Percentiles rank a stretch among this genome's conserved stretches.
Conservation (phyloP, 1,140 invertebrate species). For the Pantala flavescens region DNA sequence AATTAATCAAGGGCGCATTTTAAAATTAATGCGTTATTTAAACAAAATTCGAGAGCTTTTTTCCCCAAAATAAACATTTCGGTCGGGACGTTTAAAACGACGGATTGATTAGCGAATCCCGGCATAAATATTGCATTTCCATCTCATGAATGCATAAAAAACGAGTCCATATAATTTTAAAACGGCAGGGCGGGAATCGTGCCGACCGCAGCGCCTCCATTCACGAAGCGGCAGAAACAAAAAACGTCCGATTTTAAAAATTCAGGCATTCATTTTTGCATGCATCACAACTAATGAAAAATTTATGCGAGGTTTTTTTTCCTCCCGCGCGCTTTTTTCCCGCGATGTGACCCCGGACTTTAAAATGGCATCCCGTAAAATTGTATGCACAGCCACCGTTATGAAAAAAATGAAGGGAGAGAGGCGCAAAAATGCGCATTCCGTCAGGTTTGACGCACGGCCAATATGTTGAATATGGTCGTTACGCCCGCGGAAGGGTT, state of each 20-base stretch:
- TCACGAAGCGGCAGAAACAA: neutral
- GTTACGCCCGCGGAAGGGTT: neutral
- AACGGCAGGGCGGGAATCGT: neutral
- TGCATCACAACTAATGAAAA: slow-evolving; percentile 2
- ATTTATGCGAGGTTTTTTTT: neutral
- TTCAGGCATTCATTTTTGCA: neutral
- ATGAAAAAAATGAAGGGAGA: neutral
- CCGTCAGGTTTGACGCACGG: neutral
- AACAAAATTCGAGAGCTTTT: neutral
- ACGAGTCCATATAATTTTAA: slow-evolving; percentile 2
- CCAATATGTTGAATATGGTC: slow-evolving; percentile 9
- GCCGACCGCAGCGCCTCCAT: neutral
- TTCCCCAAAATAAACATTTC: neutral
- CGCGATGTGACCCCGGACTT: neutral
- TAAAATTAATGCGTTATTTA: neutral
- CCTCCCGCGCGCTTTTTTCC: neutral
- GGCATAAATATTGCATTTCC: neutral
- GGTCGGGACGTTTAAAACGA: neutral
- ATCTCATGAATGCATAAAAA: neutral
- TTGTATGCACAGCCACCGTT: no score
- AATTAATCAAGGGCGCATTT: neutral
- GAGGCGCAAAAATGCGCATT: neutral
- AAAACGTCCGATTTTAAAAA: neutral
- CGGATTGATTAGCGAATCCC: neutral
- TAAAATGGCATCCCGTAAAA: neutral